Base-by-base conservation (phyloP, 2,113 vertebrate species). In the Laterallus jamaicensis region DNA sequence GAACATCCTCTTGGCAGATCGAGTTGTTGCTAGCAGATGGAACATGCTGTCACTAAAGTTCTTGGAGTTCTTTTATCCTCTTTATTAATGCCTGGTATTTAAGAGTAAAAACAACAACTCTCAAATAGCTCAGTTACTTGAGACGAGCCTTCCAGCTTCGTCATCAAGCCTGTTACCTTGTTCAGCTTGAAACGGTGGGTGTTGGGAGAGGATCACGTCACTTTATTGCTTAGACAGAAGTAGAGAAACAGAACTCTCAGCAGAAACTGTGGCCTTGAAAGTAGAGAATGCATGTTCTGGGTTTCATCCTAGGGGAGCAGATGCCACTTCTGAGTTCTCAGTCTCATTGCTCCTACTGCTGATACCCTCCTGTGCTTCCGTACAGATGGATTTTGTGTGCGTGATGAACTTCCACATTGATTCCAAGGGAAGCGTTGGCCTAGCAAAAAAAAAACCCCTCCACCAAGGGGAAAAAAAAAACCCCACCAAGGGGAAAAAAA, bases 11-110 rank as follows among this genome's bases (percentile, higher is more conserved):
- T 55, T 96, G 91, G 93, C 95, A 95, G 59, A 64, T 26, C 9
- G 24, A 17, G 74, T 19, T 50, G 86, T 47, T 54, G 76, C 59
- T 76, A 97, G 88, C 91, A 95, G 95, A 95, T 96, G 91, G 96
- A 96, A 95, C 80, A 14, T 0, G 67, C 90, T 88, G 92, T 12
- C 52, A 15, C 70, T 58, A 2, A 95, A 95, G 90, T 91, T 95
- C 94, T 95, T n/a, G 35, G 50, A 93, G 96, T 96, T 96, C 88
- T 96, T 92, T 89, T 92, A 42, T 89, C 77, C 50, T 69, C 87
- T 76, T 92, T 89, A 52, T 94, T 94, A 84, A 55, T 50, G 78
- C 52, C 78, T 95, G 88, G 14, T 96, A 91, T 86, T 93, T 96
- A 92, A 82, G 63, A 69, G 78, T 54, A 12, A 56, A 91, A 95